Evolutionary conservation across 2,797 vertebrate species (phyloP).

Genomic region (Sebastes vulpes): DNA sequence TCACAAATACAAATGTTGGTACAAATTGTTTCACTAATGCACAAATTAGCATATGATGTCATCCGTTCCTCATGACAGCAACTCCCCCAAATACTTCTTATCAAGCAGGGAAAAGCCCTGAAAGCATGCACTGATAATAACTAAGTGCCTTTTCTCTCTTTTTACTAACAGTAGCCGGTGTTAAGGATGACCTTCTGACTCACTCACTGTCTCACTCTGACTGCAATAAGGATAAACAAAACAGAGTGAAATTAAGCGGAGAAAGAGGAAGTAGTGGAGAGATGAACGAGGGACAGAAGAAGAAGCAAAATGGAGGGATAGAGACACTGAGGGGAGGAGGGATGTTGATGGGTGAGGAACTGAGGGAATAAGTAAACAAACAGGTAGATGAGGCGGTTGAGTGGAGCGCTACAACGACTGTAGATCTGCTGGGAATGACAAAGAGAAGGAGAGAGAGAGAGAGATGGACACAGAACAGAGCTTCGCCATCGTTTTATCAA

Average conservation of each 20-base stretch:
- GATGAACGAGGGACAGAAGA: conserved; percentile 3
- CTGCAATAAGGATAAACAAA: not conserved
- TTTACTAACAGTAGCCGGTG: not conserved
- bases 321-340: conserved; percentile 16
- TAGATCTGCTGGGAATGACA: conserved; percentile 61
- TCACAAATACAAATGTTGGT: not conserved
- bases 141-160: not conserved
- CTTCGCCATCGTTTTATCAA: conserved; percentile 32
- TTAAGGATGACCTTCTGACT: conserved; percentile 10
- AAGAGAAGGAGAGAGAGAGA: conserved; percentile 31
- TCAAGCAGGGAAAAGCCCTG: not conserved
- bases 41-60: not conserved
- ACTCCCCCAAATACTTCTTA: not conserved
- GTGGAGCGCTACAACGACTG: conserved; percentile 48
- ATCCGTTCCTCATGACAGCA: not conserved
- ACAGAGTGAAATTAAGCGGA: not conserved
- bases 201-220: not conserved
- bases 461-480: conserved; percentile 44
- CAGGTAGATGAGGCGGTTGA: conserved; percentile 69
- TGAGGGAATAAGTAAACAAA: conserved; percentile 75
- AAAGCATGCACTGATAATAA: not conserved
- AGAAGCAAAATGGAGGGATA: conserved; percentile 22
- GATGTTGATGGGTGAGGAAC: conserved; percentile 63
- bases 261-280: not conserved
- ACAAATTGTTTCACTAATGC: not conserved